Percentiles rank a stretch among this genome's conserved stretches.
These are phyloP conservation scores for Adelosebastes latens DNA, from an alignment of 2,797 vertebrate species.

Conservation along the genomic window DNA sequence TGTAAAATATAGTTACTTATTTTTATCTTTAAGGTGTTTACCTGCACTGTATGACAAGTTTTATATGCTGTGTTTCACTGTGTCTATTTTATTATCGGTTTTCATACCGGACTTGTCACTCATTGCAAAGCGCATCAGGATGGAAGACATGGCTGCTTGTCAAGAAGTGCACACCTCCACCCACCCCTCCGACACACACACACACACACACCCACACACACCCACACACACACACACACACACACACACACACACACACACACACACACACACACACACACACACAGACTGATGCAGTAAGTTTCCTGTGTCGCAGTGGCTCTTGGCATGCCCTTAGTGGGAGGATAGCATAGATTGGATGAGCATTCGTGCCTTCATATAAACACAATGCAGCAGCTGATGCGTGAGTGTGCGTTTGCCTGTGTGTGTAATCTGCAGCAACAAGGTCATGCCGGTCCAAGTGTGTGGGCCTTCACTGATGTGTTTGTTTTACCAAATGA, in stretches of 20 bases:
- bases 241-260: conserved; percentile 20
- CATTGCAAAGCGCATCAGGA: conserved; percentile 1
- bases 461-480: conserved; percentile 7
- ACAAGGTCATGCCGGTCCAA: conserved; percentile 8
- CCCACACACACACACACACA: conserved; percentile 17
- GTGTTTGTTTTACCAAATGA: neutral
- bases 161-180: conserved; percentile 7
- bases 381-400: conserved; percentile 40
- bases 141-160: conserved; percentile 9
- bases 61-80: too few species aligned
- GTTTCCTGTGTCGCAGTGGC: conserved; percentile 55
- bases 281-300: conserved; percentile 28
- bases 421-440: conserved; percentile 19
- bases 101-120: conserved; percentile 1
- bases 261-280: conserved; percentile 4
- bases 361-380: conserved; percentile 28
- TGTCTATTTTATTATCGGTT: neutral
- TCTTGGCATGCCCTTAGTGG: conserved; percentile 54
- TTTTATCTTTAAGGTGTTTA: too few species aligned
- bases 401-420: conserved; percentile 6
- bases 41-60: too few species aligned
- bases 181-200: neutral
- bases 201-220: neutral
- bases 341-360: conserved; percentile 50
- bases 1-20: too few species aligned